Conservation (phyloP, 1,140 invertebrate genomes). For the Trachymyrmex septentrionalis region DNA sequence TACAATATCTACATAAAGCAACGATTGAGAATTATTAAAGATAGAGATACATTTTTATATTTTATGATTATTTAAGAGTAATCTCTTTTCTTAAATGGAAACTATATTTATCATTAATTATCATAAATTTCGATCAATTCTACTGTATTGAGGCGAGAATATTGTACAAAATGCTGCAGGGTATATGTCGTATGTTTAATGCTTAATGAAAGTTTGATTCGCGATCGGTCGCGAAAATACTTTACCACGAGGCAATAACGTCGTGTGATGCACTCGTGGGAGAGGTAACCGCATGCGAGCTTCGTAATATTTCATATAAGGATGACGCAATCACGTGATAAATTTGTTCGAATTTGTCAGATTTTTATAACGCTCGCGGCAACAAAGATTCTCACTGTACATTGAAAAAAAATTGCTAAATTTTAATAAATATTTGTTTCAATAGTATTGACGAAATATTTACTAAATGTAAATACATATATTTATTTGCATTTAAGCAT, state of each 20-base stretch:
- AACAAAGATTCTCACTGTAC: constrained; percentile 1
- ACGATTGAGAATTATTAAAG: neutral
- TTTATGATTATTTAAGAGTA: neutral
- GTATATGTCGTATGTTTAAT: neutral
- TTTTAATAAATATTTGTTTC: too few relatives aligned
- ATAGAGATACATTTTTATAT: neutral
- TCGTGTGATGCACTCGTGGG: neutral
- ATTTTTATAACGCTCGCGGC: neutral
- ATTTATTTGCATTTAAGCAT: too few relatives aligned
- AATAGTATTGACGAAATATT: too few relatives aligned
- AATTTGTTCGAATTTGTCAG: constrained; percentile 1
- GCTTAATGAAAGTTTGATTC: constrained; percentile 36
- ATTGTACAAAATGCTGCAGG: neutral
- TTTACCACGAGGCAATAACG: neutral
- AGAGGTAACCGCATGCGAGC: neutral
- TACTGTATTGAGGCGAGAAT: neutral
- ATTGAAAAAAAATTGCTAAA: too few relatives aligned
- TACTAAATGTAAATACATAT: too few relatives aligned
- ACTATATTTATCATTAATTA: neutral
- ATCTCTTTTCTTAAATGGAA: neutral
- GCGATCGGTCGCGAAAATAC: neutral
- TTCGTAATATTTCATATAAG: constrained; percentile 18
- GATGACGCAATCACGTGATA: constrained; percentile 15
- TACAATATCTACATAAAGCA: neutral
- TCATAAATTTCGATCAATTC: neutral